Base-by-base conservation (phyloP, 2,888 invertebrate species). In the Stenoptilia bipunctidactyla region DNA sequence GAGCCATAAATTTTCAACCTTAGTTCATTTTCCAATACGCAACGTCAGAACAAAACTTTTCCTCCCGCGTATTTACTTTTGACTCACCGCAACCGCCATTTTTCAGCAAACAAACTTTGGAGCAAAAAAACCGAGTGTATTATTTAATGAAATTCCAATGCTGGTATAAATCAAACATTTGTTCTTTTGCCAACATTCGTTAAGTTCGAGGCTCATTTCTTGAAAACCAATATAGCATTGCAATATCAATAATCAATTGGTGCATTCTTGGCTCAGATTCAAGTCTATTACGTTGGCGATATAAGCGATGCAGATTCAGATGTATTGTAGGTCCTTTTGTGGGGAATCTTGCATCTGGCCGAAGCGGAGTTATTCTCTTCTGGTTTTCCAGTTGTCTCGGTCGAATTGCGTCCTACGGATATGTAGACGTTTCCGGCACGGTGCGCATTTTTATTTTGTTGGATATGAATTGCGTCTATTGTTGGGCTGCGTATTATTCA, bases 191-290 rank as follows among this genome's bases (percentile, higher is more conserved):
- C 30, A 30, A 30, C 30, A 10, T 30, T 30, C 30, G 50, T 54
- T 55, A 55, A 53, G 51, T 52, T 53, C 44, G 51, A 45, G 49
- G 50, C 42, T 45, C 54, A 51, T 57, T 53, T 48, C 51, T 50
- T 51, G 53, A 51, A 52, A 57, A 54, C 51, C 55, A 53, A 55
- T 52, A 53, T 48, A 53, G 42, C 45, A 38, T 70, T 63, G 73
- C 75, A 72, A 82, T 83, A 82, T 79, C 80, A 77, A 80, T 82
- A 83, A 83, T 83, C 82, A 83, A 83, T 82, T 74, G 76, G 66
- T 69, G 75, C 72, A 79, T 80, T 79, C 73, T 79, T 83, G 82
- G 82, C 82, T 57, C 50, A 50, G 56, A 62, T 75, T 82, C 82
- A 83, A 83, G 68, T 79, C 82, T 74, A 82, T 83, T 79, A 80